Evolutionary conservation across 2,888 invertebrate species (phyloP).

Genomic region (Xylota segnis): DNA sequence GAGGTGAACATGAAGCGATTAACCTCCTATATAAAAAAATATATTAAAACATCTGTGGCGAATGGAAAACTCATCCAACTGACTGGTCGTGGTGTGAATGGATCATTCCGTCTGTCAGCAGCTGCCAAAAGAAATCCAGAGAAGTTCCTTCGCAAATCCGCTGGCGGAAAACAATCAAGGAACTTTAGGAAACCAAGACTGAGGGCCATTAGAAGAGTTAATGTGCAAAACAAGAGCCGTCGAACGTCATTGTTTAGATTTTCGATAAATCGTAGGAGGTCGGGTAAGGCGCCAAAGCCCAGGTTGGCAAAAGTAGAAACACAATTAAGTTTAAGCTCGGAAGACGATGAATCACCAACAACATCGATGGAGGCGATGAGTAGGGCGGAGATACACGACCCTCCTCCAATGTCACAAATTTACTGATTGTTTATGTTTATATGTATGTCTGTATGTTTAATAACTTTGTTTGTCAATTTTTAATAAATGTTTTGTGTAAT

Average conservation of each 20-base stretch:
- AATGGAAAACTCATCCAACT: conserved; percentile 48
- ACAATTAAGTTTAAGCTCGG: background rate
- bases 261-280: background rate
- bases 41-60: conserved; percentile 25
- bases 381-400: background rate
- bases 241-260: conserved; percentile 8
- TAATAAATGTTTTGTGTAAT: conserved; percentile 7
- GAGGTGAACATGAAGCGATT: conserved; percentile 20
- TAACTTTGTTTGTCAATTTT: background rate
- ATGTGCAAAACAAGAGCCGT: background rate
- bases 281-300: conserved; percentile 5
- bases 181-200: background rate
- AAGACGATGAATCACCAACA: conserved; percentile 10
- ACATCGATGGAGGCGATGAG: conserved; percentile 6
- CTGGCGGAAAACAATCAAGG: background rate
- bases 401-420: background rate
- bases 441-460: background rate
- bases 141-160: conserved; percentile 3
- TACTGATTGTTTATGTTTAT: background rate
- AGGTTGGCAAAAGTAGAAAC: conserved; percentile 21
- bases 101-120: conserved; percentile 49
- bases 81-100: conserved; percentile 37
- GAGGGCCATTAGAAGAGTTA: background rate
- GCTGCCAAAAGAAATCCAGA: conserved; percentile 28
- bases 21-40: background rate